Base-by-base conservation (phyloP, 2,113 vertebrate species). In the Tachysurus fulvidraco region DNA sequence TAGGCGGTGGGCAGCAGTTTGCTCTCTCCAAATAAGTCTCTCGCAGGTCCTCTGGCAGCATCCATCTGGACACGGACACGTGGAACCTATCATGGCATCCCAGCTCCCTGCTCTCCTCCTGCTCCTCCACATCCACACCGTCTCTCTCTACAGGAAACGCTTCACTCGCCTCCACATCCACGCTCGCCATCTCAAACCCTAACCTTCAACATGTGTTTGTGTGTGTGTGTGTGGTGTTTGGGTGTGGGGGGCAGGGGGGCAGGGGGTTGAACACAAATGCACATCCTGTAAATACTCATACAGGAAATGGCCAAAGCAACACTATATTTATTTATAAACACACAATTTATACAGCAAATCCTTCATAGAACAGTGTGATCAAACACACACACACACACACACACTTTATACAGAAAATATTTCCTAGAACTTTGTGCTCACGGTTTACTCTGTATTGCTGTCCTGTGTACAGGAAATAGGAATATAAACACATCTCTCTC, bases 1-100 rank as follows among this genome's bases (percentile, higher is more conserved):
- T 86, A 0, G 97, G 97, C 0, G 97, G 97, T 0, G 97, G 97
- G 46, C 95, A 92, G 92, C 97, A 98, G 93, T 95, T 97, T 57
- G 96, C 94, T 13, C 96, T 94, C 76, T 96, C 95, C 78, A 97
- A 16, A 87, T 98, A 98, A 0, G 46, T 92, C 81, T 87, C 86
- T 23, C 94, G 94, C 2, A 36, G 14, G 0, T 94, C 83, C 67
- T 94, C 93, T 0, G 97, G 97, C 54, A 98, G 96, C 95, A 98
- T 96, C 96, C 95, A 98, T 74, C 86, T 95, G 57, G 96, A 97
- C 80, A 98, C 85, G 0, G 92, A 69, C 5, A 41, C 85, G 21
- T 97, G 96, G 76, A 97, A 92, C 84, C 90, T 95, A 41, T 91
- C 93, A 17, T 90, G 94, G 41, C 91, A 95, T 50, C 93, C 91